A percentile compares a stretch with the other conserved stretches of the same genome.
Evolutionary conservation across 2,888 invertebrate species (phyloP).

Genomic region (Hyles lineata): DNA sequence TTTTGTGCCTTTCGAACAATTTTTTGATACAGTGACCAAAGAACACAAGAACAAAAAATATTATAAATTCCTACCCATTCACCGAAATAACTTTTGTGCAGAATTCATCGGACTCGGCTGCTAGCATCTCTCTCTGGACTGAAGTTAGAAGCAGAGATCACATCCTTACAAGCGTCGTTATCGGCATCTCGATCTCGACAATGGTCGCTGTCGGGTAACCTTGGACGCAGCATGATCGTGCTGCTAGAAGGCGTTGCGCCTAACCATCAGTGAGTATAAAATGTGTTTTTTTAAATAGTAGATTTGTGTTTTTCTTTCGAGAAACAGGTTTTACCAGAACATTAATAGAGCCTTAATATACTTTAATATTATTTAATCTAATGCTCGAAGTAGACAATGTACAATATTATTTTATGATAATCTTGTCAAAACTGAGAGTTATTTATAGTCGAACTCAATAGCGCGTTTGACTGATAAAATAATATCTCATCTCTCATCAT

Average conservation of each 20-base stretch:
- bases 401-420: no score
- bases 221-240: slow-evolving; percentile 96
- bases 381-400: no score
- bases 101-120: slow-evolving; percentile 93
- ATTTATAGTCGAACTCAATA: no score
- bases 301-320: neutral
- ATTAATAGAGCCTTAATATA: no score
- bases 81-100: slow-evolving; percentile 36
- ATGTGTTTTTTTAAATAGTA: neutral
- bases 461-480: neutral
- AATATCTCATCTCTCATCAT: no score
- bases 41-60: no score
- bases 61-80: no score
- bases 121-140: slow-evolving; percentile 96
- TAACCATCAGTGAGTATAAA: slow-evolving; percentile 92
- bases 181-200: slow-evolving; percentile 96
- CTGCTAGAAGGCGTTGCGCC: slow-evolving; percentile 95
- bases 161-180: slow-evolving; percentile 94
- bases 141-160: slow-evolving; percentile 97
- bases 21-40: no score
- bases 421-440: no score
- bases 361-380: no score
- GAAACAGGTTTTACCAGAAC: no score
- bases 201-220: slow-evolving; percentile 94
- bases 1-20: no score